Base-by-base conservation (phyloP, 2,888 invertebrate genomes). In the Parnassius mnemosyne region DNA sequence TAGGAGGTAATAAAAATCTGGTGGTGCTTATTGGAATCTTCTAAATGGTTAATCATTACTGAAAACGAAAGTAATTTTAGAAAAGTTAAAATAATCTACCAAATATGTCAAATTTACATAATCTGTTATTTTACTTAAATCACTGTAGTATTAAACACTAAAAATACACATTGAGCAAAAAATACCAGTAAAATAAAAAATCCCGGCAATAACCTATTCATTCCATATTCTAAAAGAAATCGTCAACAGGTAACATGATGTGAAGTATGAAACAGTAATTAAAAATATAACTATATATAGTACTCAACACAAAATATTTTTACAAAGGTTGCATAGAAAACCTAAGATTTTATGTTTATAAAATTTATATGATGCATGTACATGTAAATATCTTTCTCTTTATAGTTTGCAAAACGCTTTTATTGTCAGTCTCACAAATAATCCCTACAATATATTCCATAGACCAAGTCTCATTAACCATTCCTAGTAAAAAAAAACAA, bases 401-500 rank as follows among this genome's bases (percentile, higher is more conserved):
- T n/a, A 47, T 47, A n/a, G n/a, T 47, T n/a, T 47, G 47, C n/a
- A 47, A n/a, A 47, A 47, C 47, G 34, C 34, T 12, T 9, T 47
- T 47, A 47, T 47, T 47, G 47, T 47, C 47, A 47, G 47, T 47
- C 47, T 47, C 47, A 12, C 47, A 47, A 47, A 47, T 47, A 47
- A 12, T 7, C 20, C 10, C 49, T 53, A 47, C 13, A n/a, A 41
- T 47, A 20, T 42, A 0, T 7, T 12, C 47, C 47, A 47, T 34
- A 53, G 53, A 60, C 52, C 43, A 47, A 42, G 53, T 60, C 60
- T 54, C 60, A 3, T 20, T 2, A n/a, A 43, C n/a, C 41, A 42
- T 50, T 57, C 16, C 44, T 51, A 42, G 47, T 49, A 44, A 60
- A 54, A 60, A 49, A 42, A 53, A 25, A 34, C 56, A 49, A 49